Conservation (phyloP, 2,797 vertebrate genomes). For the Heliangelus exortis region DNA sequence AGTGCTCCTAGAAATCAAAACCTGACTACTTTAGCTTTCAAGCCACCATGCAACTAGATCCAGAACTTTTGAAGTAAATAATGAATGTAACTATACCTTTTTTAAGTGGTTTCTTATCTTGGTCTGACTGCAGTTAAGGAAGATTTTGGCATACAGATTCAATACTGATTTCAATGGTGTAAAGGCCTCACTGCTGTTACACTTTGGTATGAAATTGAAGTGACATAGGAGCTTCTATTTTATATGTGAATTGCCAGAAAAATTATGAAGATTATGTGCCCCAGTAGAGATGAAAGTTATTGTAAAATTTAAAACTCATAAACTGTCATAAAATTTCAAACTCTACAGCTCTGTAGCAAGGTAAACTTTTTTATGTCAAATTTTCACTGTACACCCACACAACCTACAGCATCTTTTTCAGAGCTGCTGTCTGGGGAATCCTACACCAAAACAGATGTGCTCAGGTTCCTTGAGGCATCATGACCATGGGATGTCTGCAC, state of each 20-base stretch:
- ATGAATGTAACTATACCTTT: background rate
- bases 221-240: background rate
- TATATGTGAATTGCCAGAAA: background rate
- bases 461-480: background rate
- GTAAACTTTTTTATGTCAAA: background rate
- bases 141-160: background rate
- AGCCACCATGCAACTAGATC: background rate
- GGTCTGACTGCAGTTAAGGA: background rate
- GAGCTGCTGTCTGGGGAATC: background rate
- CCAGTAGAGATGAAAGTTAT: background rate
- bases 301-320: background rate
- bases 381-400: background rate
- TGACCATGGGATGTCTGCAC: background rate
- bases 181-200: background rate
- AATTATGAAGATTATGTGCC: background rate
- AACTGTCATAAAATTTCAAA: background rate
- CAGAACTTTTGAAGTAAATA: background rate
- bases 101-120: background rate
- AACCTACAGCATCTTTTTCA: fast-evolving
- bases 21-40: background rate
- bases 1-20: background rate
- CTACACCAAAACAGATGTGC: background rate
- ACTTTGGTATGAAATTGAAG: background rate
- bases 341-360: background rate
- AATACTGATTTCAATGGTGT: background rate